A percentile compares a stretch with the other conserved stretches of the same genome.
Conservation (phyloP, 2,113 vertebrate genomes). For the Symphodus melops region DNA sequence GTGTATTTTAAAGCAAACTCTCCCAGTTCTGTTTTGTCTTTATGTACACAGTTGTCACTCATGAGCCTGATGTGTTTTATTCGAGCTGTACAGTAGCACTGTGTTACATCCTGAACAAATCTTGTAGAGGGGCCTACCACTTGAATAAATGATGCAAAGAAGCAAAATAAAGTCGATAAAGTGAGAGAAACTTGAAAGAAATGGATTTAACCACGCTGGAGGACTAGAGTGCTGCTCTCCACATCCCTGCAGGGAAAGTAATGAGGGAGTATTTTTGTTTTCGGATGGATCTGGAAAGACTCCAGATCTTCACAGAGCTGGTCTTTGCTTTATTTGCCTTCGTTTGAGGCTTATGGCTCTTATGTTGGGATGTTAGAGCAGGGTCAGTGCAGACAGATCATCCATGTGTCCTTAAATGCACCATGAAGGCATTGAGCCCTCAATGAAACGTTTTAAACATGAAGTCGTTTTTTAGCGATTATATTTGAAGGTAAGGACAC, state of each 20-base stretch:
- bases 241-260: conserved; percentile 65
- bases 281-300: conserved; percentile 60
- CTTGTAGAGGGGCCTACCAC: conserved; percentile 9
- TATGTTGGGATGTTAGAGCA: conserved; percentile 28
- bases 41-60: conserved; percentile 22
- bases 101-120: conserved; percentile 27
- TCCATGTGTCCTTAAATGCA: conserved; percentile 20
- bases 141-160: conserved; percentile 51
- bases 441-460: background rate
- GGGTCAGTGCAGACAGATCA: conserved; percentile 25
- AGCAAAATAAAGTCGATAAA: conserved; percentile 46
- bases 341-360: conserved; percentile 25
- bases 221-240: conserved; percentile 56
- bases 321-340: conserved; percentile 34
- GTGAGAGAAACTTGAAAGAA: conserved; percentile 53
- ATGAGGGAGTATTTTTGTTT: conserved; percentile 71
- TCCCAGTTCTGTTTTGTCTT: conserved; percentile 16
- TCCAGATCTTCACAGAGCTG: conserved; percentile 61
- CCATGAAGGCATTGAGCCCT: background rate
- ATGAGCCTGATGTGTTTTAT: conserved; percentile 46
- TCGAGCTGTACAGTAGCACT: conserved; percentile 28
- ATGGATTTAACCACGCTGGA: conserved; percentile 58
- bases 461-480: background rate
- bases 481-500: too few relatives aligned
- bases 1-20: conserved; percentile 32